Evolutionary conservation across 2,113 vertebrate species (phyloP).

Genomic region (Piliocolobus tephrosceles): DNA sequence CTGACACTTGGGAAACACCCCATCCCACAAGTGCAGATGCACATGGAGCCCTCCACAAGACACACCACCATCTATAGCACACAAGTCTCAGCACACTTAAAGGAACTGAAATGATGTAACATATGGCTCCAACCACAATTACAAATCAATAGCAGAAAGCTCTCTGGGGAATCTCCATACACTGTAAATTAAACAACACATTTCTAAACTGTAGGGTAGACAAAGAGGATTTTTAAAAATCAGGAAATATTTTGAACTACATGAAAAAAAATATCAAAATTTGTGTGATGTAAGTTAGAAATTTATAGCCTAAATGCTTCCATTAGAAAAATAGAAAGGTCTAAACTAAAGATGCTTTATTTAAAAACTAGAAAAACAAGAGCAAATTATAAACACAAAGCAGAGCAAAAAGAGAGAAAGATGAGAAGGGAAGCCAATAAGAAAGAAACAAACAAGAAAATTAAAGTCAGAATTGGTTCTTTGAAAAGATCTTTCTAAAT

Average conservation of each 20-base stretch:
- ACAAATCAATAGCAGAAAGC: neutral
- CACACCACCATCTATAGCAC: no score
- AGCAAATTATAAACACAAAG: neutral
- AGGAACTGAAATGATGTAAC: neutral
- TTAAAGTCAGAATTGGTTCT: neutral
- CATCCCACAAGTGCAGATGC: no score
- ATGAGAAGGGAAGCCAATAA: neutral
- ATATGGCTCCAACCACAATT: neutral
- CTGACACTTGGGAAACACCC: rapidly evolving
- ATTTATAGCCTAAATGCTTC: neutral
- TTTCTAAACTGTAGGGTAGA: no score
- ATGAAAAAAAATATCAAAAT: neutral
- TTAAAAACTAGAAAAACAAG: neutral
- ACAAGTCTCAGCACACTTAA: neutral
- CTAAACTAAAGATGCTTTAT: neutral
- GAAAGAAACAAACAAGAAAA: neutral
- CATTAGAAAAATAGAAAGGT: neutral
- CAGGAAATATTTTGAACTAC: no score
- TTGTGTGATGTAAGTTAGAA: neutral
- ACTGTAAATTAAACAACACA: no score
- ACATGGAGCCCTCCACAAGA: neutral
- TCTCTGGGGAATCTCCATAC: neutral
- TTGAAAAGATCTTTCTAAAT: neutral
- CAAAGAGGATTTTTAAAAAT: no score
- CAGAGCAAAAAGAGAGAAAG: neutral